Percentiles rank a stretch among this genome's conserved stretches.
phyloP scores from a whole-genome alignment of 2,888 invertebrate species.

The Oligia latruncula region DNA sequence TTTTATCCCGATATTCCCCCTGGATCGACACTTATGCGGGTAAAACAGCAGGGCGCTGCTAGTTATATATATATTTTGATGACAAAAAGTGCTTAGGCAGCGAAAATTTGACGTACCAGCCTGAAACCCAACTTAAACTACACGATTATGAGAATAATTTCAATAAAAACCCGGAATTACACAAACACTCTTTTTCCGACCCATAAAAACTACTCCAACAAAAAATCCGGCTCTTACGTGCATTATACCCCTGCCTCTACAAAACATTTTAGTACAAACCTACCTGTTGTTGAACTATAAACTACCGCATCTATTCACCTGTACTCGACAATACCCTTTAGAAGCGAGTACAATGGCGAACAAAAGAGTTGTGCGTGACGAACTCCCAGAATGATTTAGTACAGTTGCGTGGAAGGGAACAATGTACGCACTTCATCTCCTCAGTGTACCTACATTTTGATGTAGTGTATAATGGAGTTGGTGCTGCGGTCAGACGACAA shows the following conservation, averaged over 20 bases:
- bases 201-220: constrained; percentile 57
- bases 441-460: constrained; percentile 54
- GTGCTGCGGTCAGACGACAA: constrained; percentile 43
- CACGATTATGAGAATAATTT: constrained; percentile 40
- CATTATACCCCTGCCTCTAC: constrained; percentile 34
- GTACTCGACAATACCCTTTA: constrained; percentile 61
- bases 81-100: background rate
- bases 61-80: too few relatives aligned
- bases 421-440: constrained; percentile 65
- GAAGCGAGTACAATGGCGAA: constrained; percentile 67
- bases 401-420: constrained; percentile 66
- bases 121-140: constrained; percentile 30
- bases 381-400: constrained; percentile 70
- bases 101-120: background rate
- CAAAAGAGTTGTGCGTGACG: constrained; percentile 74
- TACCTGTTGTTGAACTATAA: constrained; percentile 61
- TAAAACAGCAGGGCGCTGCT: too few relatives aligned
- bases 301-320: constrained; percentile 64
- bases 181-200: constrained; percentile 51
- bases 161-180: constrained; percentile 50
- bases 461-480: constrained; percentile 54
- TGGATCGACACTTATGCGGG: too few relatives aligned
- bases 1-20: too few relatives aligned
- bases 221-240: constrained; percentile 51
- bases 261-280: constrained; percentile 59